phyloP scores from a whole-genome alignment of 2,797 vertebrate species.

The Saxicola maurus region DNA sequence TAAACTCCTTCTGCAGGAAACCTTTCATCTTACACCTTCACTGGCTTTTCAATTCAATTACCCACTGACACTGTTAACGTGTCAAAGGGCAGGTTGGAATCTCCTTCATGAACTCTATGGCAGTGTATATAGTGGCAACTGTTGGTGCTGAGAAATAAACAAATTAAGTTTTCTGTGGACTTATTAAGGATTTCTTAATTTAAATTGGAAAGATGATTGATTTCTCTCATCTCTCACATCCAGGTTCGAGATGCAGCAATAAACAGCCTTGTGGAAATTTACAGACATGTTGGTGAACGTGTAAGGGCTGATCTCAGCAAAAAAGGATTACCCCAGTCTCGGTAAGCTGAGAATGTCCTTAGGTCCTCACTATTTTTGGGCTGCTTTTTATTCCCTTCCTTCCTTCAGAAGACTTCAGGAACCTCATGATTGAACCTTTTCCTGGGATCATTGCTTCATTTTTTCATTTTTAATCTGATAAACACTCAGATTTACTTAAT shows the following conservation, averaged over 20 bases:
- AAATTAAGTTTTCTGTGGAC: not conserved
- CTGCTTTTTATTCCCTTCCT: not conserved
- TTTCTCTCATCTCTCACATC: not conserved
- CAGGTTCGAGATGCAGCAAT: slow-evolving; percentile 96
- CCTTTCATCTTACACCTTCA: not conserved
- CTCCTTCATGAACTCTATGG: not conserved
- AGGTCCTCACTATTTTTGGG: not conserved
- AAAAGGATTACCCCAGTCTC: slow-evolving; percentile 94
- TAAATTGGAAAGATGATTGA: not conserved
- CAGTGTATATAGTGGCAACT: not conserved
- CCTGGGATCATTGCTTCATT: rapidly evolving
- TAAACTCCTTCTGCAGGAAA: rapidly evolving
- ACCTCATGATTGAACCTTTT: not conserved
- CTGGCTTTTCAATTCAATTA: not conserved
- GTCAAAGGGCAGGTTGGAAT: not conserved
- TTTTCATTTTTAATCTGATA: not conserved
- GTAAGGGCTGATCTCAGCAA: slow-evolving; percentile 97
- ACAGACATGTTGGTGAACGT: slow-evolving; percentile 94
- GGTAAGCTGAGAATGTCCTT: slow-evolving; percentile 74
- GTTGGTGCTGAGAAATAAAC: not conserved
- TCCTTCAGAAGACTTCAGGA: not conserved
- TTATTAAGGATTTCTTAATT: not conserved
- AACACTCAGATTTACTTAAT: not conserved
- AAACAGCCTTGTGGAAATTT: slow-evolving; percentile 95
- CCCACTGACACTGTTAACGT: not conserved